phyloP scores from a whole-genome alignment of 2,797 vertebrate genomes.

The Aselliscus stoliczkanus region DNA sequence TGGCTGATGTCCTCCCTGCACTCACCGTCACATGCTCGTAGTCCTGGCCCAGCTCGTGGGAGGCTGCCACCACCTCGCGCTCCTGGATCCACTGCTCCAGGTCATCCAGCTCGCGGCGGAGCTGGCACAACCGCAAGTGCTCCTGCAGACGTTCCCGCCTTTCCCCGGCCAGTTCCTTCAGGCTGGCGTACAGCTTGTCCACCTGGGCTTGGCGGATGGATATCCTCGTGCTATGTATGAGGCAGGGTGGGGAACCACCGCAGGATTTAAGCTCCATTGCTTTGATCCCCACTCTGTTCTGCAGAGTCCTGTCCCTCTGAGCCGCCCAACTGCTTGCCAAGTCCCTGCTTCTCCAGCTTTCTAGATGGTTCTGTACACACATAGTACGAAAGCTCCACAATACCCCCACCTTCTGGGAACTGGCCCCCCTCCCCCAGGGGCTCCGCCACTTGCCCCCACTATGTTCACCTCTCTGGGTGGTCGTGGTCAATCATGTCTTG shows the following conservation, averaged over 20 bases:
- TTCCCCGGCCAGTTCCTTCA: constrained; percentile 94
- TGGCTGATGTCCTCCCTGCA: rapidly evolving
- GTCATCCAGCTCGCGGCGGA: constrained; percentile 94
- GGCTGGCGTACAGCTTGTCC: constrained; percentile 92
- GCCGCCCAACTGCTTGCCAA: neutral
- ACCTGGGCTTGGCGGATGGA: constrained; percentile 92
- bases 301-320: neutral
- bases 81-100: constrained; percentile 98
- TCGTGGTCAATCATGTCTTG: constrained; percentile 90
- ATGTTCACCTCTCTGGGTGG: constrained; percentile 91
- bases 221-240: constrained; percentile 88
- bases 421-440: too few species aligned
- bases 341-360: neutral
- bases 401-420: neutral
- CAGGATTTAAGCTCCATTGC: neutral
- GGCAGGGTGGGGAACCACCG: rapidly evolving
- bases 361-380: neutral
- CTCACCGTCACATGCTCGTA: constrained; percentile 96
- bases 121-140: constrained; percentile 91
- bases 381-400: neutral
- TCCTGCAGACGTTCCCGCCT: constrained; percentile 90
- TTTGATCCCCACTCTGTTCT: neutral
- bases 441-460: neutral
- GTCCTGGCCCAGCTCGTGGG: constrained; percentile 96
- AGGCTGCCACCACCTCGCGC: constrained; percentile 95